These are phyloP conservation scores for Sinodicranocentrus sp. DNA, from an alignment of 2,888 invertebrate genomes.

Conservation along the genomic window DNA sequence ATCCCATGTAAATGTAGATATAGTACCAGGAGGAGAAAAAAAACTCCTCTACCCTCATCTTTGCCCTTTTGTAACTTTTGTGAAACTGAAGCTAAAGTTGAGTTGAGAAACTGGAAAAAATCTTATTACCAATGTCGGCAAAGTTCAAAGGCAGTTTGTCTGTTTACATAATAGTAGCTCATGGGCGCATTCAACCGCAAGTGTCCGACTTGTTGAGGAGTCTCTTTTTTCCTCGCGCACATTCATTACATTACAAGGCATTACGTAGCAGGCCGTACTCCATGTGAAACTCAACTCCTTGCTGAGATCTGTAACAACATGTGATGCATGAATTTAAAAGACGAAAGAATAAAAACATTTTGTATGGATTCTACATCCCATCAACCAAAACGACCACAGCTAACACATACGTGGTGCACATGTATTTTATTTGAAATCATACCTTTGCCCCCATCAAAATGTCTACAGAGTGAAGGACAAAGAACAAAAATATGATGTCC, in stretches of 20 bases:
- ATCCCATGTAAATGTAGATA: too few relatives aligned
- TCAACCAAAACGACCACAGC: not conserved
- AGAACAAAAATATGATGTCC: too few relatives aligned
- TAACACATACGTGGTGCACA: too few relatives aligned
- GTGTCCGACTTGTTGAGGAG: constrained; percentile 73
- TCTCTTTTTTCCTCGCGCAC: constrained; percentile 32
- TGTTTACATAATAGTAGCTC: constrained; percentile 75
- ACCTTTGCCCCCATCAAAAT: too few relatives aligned
- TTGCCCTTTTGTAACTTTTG: not conserved
- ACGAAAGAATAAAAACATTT: not conserved
- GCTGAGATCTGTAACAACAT: constrained; percentile 53
- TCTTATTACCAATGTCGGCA: constrained; percentile 74
- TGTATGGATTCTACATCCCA: not conserved
- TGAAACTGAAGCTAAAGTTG: constrained; percentile 18
- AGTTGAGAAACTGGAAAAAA: constrained; percentile 66
- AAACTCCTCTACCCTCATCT: not conserved
- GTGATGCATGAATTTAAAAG: constrained; percentile 16
- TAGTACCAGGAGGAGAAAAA: not conserved
- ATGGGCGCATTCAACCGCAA: constrained; percentile 75
- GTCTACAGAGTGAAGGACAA: too few relatives aligned
- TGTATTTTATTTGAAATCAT: too few relatives aligned
- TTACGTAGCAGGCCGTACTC: not conserved
- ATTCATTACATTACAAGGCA: constrained; percentile 1
- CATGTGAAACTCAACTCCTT: constrained; percentile 29
- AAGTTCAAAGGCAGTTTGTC: constrained; percentile 72